Conservation (phyloP, 1,140 invertebrate genomes). For the Lepidotrigona ventralis region DNA sequence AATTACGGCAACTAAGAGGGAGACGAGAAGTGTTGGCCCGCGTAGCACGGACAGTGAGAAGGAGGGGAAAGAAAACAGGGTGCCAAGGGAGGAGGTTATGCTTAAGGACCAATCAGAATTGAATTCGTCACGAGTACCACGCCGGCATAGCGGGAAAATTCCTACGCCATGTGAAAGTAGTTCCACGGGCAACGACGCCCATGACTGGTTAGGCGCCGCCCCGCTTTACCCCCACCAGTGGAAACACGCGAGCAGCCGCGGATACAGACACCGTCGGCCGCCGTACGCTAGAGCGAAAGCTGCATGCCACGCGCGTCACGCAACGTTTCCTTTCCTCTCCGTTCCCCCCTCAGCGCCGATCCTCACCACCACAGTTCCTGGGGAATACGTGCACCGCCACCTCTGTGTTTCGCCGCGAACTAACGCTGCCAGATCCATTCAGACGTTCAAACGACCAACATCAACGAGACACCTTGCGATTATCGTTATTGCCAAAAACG, state of each 20-base stretch:
- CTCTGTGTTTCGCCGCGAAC: conserved; percentile 70
- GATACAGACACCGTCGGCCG: conserved; percentile 39
- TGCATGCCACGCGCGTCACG: conserved; percentile 58
- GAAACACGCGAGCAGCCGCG: conserved; percentile 42
- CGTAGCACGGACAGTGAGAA: not conserved
- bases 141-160: conserved; percentile 67
- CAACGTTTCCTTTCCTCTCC: conserved; percentile 49
- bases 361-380: not conserved
- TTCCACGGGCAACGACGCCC: conserved; percentile 75
- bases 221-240: conserved; percentile 65
- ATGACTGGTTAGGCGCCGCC: conserved; percentile 72
- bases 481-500: conserved; percentile 61
- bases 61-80: conserved; percentile 60
- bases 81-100: conserved; percentile 76
- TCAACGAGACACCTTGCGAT: conserved; percentile 68
- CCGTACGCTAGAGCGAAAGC: conserved; percentile 50
- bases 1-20: conserved; percentile 54
- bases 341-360: not conserved
- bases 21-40: conserved; percentile 39
- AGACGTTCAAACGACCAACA: conserved; percentile 79
- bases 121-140: conserved; percentile 79
- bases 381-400: conserved; percentile 73
- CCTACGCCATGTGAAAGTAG: conserved; percentile 77
- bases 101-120: conserved; percentile 81
- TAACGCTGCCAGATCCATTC: conserved; percentile 76